phyloP scores from a whole-genome alignment of 2,888 invertebrate species.

The Protophormia terraenovae region DNA sequence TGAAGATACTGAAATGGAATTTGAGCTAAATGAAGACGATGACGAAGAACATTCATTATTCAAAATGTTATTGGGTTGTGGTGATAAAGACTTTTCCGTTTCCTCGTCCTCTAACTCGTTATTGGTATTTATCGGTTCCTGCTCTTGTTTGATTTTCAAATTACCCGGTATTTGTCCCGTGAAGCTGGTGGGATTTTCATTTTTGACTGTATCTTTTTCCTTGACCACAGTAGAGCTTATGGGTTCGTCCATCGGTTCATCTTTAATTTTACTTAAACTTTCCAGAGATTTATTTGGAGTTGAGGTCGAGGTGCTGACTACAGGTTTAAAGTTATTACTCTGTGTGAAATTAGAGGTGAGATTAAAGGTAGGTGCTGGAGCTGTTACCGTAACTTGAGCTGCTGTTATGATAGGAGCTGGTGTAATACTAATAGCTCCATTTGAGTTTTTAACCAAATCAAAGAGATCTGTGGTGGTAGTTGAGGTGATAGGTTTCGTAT shows the following conservation, averaged over 20 bases:
- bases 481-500: constrained; percentile 38
- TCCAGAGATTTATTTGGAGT: constrained; percentile 63
- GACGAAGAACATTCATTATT: constrained; percentile 72
- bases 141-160: constrained; percentile 73
- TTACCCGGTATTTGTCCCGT: constrained; percentile 71
- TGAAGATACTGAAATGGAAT: constrained; percentile 73
- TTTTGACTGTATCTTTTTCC: constrained; percentile 33
- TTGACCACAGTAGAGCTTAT: not conserved
- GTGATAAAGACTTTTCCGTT: constrained; percentile 46
- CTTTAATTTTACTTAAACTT: constrained; percentile 75
- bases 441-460: constrained; percentile 79
- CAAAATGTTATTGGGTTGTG: constrained; percentile 46
- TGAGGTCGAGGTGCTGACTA: not conserved
- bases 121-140: constrained; percentile 68
- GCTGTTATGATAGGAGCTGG: constrained; percentile 44
- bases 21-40: constrained; percentile 74
- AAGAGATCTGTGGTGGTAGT: constrained; percentile 75
- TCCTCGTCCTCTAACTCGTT: constrained; percentile 40
- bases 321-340: constrained; percentile 32
- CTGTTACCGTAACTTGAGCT: constrained; percentile 40
- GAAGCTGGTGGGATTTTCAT: constrained; percentile 69
- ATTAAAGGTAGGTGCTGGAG: constrained; percentile 13
- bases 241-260: constrained; percentile 74
- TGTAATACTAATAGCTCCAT: constrained; percentile 75
- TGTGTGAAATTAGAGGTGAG: constrained; percentile 27